A percentile compares a stretch with the other conserved stretches of the same genome.
phyloP scores from a whole-genome alignment of 2,113 vertebrate species.

The Anolis carolinensis region DNA sequence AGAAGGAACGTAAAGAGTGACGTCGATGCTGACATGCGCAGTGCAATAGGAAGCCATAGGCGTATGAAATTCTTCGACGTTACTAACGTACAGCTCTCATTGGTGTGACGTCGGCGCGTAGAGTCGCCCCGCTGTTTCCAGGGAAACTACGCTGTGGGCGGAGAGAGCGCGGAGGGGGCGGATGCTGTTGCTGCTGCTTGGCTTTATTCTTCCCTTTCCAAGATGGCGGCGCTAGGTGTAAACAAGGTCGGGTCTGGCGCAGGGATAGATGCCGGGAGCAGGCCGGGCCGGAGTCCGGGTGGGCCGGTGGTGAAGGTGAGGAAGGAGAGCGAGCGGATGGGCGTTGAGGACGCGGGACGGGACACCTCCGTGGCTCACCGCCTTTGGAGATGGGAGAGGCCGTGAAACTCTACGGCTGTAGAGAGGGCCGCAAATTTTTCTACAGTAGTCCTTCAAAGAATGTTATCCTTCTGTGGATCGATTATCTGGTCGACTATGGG shows the following conservation, averaged over 20 bases:
- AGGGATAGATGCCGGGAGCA: constrained; percentile 76
- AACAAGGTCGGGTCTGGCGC: constrained; percentile 81
- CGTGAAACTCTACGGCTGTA: too few species aligned
- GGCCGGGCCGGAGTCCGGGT: constrained; percentile 73
- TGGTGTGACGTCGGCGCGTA: background rate
- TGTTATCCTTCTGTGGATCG: too few species aligned
- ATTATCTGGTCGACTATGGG: too few species aligned
- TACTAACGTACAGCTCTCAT: too few species aligned
- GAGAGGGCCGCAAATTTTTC: too few species aligned
- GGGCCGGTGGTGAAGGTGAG: constrained; percentile 88
- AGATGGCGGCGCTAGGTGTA: constrained; percentile 82
- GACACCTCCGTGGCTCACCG: background rate
- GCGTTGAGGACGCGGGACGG: background rate
- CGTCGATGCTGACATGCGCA: background rate
- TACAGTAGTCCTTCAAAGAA: too few species aligned
- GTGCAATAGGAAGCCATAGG: background rate
- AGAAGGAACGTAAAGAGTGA: background rate
- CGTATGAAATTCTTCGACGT: too few species aligned
- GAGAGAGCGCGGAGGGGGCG: background rate
- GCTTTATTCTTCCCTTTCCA: background rate
- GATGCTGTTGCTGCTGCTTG: background rate
- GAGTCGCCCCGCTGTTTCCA: background rate
- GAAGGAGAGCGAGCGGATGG: too few species aligned
- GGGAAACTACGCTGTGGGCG: background rate
- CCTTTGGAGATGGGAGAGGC: too few species aligned